These are phyloP conservation scores for Crenuchus spilurus DNA, from an alignment of 2,797 vertebrate genomes.

Conservation along the genomic window DNA sequence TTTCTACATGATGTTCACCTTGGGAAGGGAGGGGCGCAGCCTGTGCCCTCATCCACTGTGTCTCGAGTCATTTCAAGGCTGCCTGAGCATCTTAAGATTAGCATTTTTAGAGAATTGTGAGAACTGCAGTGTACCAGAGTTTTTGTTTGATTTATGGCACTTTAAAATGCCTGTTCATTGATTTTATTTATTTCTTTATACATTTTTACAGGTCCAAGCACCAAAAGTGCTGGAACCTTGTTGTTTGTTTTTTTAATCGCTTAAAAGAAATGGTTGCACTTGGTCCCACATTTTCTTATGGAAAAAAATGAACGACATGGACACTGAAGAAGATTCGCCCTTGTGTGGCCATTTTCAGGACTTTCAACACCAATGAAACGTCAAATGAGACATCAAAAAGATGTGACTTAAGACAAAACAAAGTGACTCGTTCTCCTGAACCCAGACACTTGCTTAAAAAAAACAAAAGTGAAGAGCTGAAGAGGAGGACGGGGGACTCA, in stretches of 20 bases:
- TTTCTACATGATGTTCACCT: slow-evolving; percentile 66
- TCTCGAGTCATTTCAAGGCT: slow-evolving; percentile 41
- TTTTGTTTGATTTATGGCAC: slow-evolving; percentile 56
- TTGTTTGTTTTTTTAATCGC: slow-evolving; percentile 11
- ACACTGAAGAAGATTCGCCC: background rate
- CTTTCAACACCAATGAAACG: background rate
- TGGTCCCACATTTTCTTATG: slow-evolving; percentile 62
- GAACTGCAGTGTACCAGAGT: slow-evolving; percentile 44
- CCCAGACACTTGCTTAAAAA: slow-evolving; percentile 51
- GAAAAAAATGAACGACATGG: slow-evolving; percentile 39
- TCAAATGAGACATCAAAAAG: slow-evolving; percentile 44
- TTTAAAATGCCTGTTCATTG: slow-evolving; percentile 37
- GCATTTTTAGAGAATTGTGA: slow-evolving; percentile 43
- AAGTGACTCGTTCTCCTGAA: slow-evolving; percentile 37
- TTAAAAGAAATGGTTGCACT: slow-evolving; percentile 66
- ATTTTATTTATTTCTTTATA: slow-evolving; percentile 3
- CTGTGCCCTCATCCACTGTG: slow-evolving; percentile 37
- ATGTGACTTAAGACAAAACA: slow-evolving; percentile 35
- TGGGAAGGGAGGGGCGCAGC: slow-evolving; percentile 64
- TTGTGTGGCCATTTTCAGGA: slow-evolving; percentile 9
- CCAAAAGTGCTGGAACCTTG: background rate
- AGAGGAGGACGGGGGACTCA: slow-evolving; percentile 47
- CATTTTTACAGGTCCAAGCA: background rate
- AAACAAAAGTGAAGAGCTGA: slow-evolving; percentile 25
- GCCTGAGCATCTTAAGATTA: slow-evolving; percentile 16